Percentiles rank a stretch among this genome's conserved stretches.
phyloP scores from a whole-genome alignment of 1,140 invertebrate genomes.

The honey bee (Apis mellifera) region Amel_HAv3.1 CM009941.2:13956501-13957000 shows the following conservation, averaged over 20 bases:
- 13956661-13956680: constrained; percentile 77
- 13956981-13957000: not conserved
- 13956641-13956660: constrained; percentile 81
- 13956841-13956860: too few relatives aligned
- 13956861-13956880: too few relatives aligned
- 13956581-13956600: constrained; percentile 79
- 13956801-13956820: too few relatives aligned
- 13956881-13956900: too few relatives aligned
- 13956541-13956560: constrained; percentile 79
- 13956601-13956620: constrained; percentile 78
- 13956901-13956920: too few relatives aligned
- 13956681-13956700: constrained; percentile 78
- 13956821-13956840: too few relatives aligned
- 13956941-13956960: too few relatives aligned
- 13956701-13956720: constrained; percentile 80
- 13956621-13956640: constrained; percentile 78
- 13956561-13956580: constrained; percentile 79
- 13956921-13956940: too few relatives aligned
- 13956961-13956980: constrained; percentile 19
- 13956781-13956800: constrained; percentile 82
- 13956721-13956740: constrained; percentile 80
- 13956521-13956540: constrained; percentile 80
- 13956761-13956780: constrained; percentile 86
- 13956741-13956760: constrained; percentile 85
- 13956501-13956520: constrained; percentile 75